A percentile compares a stretch with the other conserved stretches of the same genome.
Evolutionary conservation across 2,113 vertebrate species (phyloP).

Genomic region (Campylomormyrus tamandua): DNA sequence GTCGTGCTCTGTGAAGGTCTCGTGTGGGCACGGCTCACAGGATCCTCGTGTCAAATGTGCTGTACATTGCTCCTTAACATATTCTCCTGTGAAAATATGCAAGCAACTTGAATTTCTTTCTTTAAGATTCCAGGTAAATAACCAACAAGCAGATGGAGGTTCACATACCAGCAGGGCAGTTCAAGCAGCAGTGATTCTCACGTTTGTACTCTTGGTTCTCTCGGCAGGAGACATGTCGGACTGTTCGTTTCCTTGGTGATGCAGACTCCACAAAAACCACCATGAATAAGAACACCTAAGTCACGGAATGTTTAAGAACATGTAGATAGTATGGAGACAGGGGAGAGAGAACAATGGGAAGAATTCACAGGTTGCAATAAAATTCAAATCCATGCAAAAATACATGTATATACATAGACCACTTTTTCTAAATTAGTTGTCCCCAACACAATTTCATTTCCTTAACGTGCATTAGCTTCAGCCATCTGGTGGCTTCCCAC

Average conservation of each 20-base stretch:
- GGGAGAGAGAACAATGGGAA: not conserved
- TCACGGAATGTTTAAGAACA: not conserved
- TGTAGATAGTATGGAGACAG: not conserved
- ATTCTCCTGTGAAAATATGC: conserved; percentile 39
- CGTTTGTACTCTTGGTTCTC: conserved; percentile 17
- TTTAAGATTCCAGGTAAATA: not conserved
- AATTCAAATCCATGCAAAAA: not conserved
- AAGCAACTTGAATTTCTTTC: not conserved
- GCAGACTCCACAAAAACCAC: not conserved
- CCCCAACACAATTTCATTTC: not conserved
- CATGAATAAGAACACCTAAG: conserved; percentile 23
- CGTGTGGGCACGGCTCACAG: conserved; percentile 45
- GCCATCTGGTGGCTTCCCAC: not conserved
- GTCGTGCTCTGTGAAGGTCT: conserved; percentile 38
- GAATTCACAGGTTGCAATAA: not conserved
- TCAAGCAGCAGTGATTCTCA: conserved; percentile 49
- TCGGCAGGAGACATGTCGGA: conserved; percentile 28
- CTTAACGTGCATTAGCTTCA: not conserved
- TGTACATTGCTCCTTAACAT: conserved; percentile 36
- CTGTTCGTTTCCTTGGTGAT: not conserved
- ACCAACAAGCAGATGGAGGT: not conserved
- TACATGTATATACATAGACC: not conserved
- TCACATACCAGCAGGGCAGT: conserved; percentile 55
- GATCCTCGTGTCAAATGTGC: not conserved
- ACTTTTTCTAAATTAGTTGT: not conserved